phyloP scores from a whole-genome alignment of 2,797 vertebrate species.

The Hephaestus fuliginosus region DNA sequence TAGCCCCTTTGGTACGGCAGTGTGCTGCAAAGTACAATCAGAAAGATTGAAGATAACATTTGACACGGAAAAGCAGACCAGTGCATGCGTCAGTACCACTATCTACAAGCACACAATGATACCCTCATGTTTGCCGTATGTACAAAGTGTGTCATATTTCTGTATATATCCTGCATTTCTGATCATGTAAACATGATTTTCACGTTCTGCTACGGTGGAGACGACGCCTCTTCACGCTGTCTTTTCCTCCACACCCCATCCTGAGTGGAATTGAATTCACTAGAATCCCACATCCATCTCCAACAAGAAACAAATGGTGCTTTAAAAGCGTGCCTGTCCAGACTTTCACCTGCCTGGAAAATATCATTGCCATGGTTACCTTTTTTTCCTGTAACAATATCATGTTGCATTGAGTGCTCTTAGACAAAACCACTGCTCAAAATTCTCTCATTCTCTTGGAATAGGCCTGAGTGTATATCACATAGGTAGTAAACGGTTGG shows the following conservation, averaged over 20 bases:
- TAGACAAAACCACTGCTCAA: slow-evolving; percentile 55
- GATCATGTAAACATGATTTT: slow-evolving; percentile 37
- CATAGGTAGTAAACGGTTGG: slow-evolving; percentile 22
- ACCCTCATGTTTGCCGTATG: slow-evolving; percentile 49
- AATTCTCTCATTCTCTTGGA: slow-evolving; percentile 48
- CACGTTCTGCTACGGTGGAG: slow-evolving; percentile 24
- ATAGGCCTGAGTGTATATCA: slow-evolving; percentile 40
- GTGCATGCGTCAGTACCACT: slow-evolving; percentile 34
- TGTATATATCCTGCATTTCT: slow-evolving; percentile 30
- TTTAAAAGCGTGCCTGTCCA: slow-evolving; percentile 75
- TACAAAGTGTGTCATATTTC: slow-evolving; percentile 37
- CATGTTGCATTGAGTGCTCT: slow-evolving; percentile 70
- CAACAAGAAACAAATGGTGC: slow-evolving; percentile 74
- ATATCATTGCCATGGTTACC: slow-evolving; percentile 76
- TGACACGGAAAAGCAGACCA: slow-evolving; percentile 27
- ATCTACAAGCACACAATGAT: slow-evolving; percentile 31
- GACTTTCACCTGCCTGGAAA: slow-evolving; percentile 75
- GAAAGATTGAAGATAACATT: slow-evolving; percentile 28
- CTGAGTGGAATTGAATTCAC: slow-evolving; percentile 48
- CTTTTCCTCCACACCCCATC: slow-evolving; percentile 47
- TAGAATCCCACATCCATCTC: slow-evolving; percentile 50
- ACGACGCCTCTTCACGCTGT: slow-evolving; percentile 28
- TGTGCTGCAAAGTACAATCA: slow-evolving; percentile 32
- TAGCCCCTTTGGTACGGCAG: not conserved
- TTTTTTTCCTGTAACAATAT: slow-evolving; percentile 57